These are phyloP conservation scores for Xiphydria camelus DNA, from an alignment of 2,888 invertebrate species.

Conservation along the genomic window DNA sequence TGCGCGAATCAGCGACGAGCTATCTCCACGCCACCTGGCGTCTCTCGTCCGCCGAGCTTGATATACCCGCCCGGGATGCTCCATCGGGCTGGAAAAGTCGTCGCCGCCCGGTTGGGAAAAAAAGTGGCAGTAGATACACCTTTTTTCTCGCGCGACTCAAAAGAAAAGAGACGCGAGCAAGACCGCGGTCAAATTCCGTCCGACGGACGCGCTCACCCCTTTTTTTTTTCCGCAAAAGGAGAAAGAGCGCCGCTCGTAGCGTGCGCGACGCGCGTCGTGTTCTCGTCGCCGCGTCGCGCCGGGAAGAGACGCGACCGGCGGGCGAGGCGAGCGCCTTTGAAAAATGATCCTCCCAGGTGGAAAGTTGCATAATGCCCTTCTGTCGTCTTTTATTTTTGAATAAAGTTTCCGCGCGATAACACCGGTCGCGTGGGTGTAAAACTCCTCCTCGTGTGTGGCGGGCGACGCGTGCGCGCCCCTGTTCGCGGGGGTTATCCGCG, in stretches of 20 bases:
- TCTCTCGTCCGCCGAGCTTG: too few species aligned
- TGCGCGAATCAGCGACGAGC: too few species aligned
- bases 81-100: too few species aligned
- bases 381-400: slow-evolving; percentile 16
- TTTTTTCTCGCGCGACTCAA: too few species aligned
- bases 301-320: not conserved
- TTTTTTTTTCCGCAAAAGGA: slow-evolving; percentile 27
- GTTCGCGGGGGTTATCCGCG: too few species aligned
- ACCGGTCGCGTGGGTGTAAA: too few species aligned
- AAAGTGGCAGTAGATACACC: too few species aligned
- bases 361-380: slow-evolving; percentile 47
- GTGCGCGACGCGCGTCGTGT: not conserved
- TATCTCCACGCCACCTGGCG: too few species aligned
- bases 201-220: slow-evolving; percentile 12
- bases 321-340: slow-evolving; percentile 38
- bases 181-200: slow-evolving; percentile 19
- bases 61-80: too few species aligned
- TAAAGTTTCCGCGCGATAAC: not conserved
- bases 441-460: too few species aligned
- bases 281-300: slow-evolving; percentile 14
- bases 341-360: slow-evolving; percentile 51
- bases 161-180: slow-evolving; percentile 12
- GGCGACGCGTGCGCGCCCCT: not conserved
- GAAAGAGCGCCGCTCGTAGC: slow-evolving; percentile 23
- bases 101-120: too few species aligned